These are phyloP conservation scores for Metopia argyrocephala DNA, from an alignment of 2,888 invertebrate species.

Conservation along the genomic window DNA sequence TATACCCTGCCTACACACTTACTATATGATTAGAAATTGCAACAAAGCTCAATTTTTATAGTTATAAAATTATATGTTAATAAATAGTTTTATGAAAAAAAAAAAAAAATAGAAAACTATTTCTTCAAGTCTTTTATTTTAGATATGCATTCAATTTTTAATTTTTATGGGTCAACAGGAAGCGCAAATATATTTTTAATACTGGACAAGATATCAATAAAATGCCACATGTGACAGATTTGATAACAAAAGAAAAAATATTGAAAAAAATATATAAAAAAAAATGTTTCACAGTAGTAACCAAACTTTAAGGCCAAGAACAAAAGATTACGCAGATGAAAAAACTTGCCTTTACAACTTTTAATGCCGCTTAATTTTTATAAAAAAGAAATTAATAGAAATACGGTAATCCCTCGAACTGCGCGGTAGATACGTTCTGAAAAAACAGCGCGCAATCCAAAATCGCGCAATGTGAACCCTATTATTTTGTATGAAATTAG, in stretches of 20 bases:
- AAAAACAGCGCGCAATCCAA: too few relatives aligned
- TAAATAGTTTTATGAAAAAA: not conserved
- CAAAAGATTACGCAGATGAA: not conserved
- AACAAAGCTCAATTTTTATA: slow-evolving; percentile 20
- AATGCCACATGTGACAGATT: not conserved
- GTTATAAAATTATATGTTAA: not conserved
- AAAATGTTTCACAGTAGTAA: not conserved
- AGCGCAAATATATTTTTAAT: not conserved
- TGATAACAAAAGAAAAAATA: slow-evolving; percentile 2
- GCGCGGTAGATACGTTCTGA: too few relatives aligned
- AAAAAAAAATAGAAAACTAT: too few relatives aligned
- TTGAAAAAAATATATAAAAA: not conserved
- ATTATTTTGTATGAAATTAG: too few relatives aligned
- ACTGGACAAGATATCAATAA: slow-evolving; percentile 1
- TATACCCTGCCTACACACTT: too few relatives aligned
- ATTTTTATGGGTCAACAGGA: slow-evolving; percentile 30
- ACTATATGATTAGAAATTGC: slow-evolving; percentile 25
- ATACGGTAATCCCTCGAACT: too few relatives aligned
- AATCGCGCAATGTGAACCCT: too few relatives aligned
- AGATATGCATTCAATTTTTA: not conserved
- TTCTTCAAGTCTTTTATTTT: not conserved
- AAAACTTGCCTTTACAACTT: not conserved
- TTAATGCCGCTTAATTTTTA: too few relatives aligned
- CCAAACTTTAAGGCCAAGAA: not conserved
- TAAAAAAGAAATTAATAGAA: not conserved